Evolutionary conservation across 1,140 invertebrate genomes (phyloP).

Genomic region (Penaeus japonicus): DNA sequence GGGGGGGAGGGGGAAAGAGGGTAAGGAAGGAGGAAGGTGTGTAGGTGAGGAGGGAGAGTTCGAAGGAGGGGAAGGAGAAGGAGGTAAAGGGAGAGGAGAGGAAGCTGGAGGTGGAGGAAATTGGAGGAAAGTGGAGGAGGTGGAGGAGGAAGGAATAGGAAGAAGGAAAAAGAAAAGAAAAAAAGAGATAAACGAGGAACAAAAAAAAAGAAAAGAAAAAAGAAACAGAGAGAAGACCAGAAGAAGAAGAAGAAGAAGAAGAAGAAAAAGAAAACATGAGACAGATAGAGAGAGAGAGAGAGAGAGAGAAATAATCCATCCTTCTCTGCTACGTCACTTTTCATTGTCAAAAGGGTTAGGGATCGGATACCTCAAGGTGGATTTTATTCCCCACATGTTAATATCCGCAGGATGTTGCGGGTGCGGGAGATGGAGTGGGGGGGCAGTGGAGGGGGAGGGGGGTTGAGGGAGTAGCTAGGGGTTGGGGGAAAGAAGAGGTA

Average conservation of each 20-base stretch:
- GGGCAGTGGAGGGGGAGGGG: not conserved
- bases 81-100: not conserved
- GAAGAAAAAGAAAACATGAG: not conserved
- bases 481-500: not conserved
- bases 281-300: not conserved
- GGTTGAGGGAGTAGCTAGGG: not conserved
- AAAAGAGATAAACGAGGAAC: not conserved
- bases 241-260: no score
- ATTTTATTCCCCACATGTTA: no score
- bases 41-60: not conserved
- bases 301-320: not conserved
- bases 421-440: not conserved
- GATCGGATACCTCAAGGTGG: no score
- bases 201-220: not conserved
- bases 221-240: not conserved
- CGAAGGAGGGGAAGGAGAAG: no score
- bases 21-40: not conserved
- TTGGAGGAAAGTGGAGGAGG: not conserved
- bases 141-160: not conserved
- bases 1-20: not conserved
- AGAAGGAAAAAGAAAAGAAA: no score
- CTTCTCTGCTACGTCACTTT: not conserved
- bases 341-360: no score
- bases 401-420: no score
- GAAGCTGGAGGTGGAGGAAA: not conserved